These are phyloP conservation scores for Limnephilus marmoratus DNA, from an alignment of 2,888 invertebrate genomes.

Conservation along the genomic window DNA sequence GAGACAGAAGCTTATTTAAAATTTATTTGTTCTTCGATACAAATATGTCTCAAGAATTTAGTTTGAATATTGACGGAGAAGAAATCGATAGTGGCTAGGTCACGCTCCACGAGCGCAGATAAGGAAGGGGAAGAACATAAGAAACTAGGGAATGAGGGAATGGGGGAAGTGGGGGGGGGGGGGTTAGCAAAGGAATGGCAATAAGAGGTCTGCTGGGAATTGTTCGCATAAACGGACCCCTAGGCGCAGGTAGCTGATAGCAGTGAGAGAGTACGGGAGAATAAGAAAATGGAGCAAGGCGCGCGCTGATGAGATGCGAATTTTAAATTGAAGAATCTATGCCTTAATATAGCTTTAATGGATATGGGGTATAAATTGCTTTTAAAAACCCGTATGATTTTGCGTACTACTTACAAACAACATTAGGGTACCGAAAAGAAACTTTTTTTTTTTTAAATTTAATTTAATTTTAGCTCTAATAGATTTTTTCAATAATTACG, in stretches of 20 bases:
- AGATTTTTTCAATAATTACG: no score
- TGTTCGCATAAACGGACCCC: slow-evolving; percentile 30
- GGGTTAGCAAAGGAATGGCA: slow-evolving; percentile 10
- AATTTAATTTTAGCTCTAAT: no score
- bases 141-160: not conserved
- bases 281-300: not conserved
- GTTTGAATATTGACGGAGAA: not conserved
- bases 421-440: no score
- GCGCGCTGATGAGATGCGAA: slow-evolving; percentile 7
- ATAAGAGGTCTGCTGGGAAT: slow-evolving; percentile 12
- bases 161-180: not conserved
- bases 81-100: slow-evolving; percentile 31
- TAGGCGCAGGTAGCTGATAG: not conserved
- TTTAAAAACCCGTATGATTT: not conserved
- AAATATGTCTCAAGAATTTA: not conserved
- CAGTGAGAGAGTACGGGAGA: not conserved
- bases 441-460: no score
- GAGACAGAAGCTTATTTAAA: not conserved
- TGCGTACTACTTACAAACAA: not conserved
- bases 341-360: not conserved
- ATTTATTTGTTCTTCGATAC: not conserved
- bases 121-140: not conserved
- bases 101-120: not conserved
- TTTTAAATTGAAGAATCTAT: not conserved
- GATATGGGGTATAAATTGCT: not conserved